phyloP scores from a whole-genome alignment of 2,888 invertebrate genomes.

The Cyaniris semiargus region DNA sequence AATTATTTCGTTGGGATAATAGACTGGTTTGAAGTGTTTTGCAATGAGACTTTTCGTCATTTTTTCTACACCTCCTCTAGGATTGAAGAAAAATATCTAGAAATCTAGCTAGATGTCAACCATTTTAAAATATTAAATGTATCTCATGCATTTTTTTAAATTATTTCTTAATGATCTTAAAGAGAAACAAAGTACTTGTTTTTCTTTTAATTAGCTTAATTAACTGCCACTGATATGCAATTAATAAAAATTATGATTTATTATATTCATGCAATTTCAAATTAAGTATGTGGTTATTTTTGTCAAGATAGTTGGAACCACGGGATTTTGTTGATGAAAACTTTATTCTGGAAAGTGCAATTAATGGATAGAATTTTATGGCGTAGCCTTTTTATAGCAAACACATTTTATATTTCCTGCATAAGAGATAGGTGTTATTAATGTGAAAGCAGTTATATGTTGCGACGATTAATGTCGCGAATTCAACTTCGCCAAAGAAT shows the following conservation, averaged over 20 bases:
- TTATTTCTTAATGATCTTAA: not conserved
- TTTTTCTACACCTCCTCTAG: not conserved
- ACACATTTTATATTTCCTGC: constrained; percentile 18
- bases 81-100: not conserved
- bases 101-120: not conserved
- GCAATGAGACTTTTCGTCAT: not conserved
- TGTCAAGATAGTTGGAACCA: not conserved
- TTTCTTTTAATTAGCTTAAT: not conserved
- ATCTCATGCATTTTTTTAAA: not conserved
- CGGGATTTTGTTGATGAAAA: not conserved
- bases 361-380: not conserved
- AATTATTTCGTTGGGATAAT: constrained; percentile 1
- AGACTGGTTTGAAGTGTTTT: constrained; percentile 6
- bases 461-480: not conserved
- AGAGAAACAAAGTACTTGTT: not conserved
- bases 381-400: not conserved
- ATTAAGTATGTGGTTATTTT: not conserved
- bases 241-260: not conserved
- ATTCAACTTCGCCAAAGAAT: not conserved
- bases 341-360: not conserved
- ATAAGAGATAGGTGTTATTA: not conserved
- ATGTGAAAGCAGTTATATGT: constrained; percentile 6
- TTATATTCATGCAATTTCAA: not conserved
- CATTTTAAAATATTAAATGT: not conserved
- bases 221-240: not conserved